These are phyloP conservation scores for Villa cingulata DNA, from an alignment of 2,888 invertebrate genomes.

Conservation along the genomic window DNA sequence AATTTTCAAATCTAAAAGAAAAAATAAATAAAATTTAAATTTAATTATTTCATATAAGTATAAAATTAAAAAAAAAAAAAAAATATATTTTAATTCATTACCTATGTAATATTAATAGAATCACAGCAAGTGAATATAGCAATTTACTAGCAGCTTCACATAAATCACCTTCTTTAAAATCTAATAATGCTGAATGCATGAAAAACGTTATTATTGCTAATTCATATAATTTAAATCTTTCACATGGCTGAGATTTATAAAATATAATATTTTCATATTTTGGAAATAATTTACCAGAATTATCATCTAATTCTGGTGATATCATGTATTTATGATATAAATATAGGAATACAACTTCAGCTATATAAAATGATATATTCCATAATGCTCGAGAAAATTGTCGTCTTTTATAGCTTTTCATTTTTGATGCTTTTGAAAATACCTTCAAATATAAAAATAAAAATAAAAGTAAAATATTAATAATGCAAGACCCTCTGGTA, in stretches of 20 bases:
- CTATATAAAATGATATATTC: conserved; percentile 33
- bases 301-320: conserved; percentile 30
- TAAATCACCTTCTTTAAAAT: conserved; percentile 29
- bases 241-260: conserved; percentile 32
- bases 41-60: neutral
- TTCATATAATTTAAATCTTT: conserved; percentile 34
- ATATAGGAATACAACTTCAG: conserved; percentile 30
- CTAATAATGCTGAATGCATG: conserved; percentile 30
- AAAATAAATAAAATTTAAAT: neutral
- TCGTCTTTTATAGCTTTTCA: conserved; percentile 31
- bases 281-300: conserved; percentile 32
- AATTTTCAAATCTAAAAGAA: conserved; percentile 31
- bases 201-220: conserved; percentile 33
- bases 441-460: conserved; percentile 20
- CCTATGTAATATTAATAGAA: conserved; percentile 30
- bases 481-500: too few relatives aligned
- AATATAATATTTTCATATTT: conserved; percentile 34
- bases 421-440: conserved; percentile 30
- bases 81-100: conserved; percentile 11
- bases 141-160: conserved; percentile 30
- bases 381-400: conserved; percentile 32
- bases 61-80: neutral
- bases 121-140: conserved; percentile 26
- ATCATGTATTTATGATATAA: conserved; percentile 34
- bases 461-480: too few relatives aligned